phyloP scores from a whole-genome alignment of 2,797 vertebrate genomes.

The Oceanodroma leucorhoa region DNA sequence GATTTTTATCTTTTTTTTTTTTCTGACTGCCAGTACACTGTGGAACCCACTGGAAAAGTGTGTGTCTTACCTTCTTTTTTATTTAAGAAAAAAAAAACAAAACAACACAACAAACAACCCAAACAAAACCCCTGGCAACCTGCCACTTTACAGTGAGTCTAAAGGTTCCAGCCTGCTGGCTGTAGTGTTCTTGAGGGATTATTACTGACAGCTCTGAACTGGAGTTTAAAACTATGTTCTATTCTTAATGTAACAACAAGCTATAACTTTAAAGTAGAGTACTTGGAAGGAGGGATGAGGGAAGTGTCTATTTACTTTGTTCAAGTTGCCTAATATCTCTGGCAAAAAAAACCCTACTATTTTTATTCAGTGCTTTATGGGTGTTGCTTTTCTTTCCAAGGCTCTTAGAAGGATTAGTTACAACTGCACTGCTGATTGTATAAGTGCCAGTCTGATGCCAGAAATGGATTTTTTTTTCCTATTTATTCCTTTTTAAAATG shows the following conservation, averaged over 20 bases:
- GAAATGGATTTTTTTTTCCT: background rate
- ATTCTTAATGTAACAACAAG: background rate
- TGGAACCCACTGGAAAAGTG: background rate
- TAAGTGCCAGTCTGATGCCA: background rate
- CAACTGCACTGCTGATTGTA: background rate
- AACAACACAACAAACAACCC: background rate
- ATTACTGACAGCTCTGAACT: background rate
- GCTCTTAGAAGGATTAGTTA: background rate
- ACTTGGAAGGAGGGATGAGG: background rate
- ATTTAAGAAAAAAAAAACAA: background rate
- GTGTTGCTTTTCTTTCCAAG: background rate
- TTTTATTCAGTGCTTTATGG: background rate
- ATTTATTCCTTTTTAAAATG: background rate
- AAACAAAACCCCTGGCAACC: background rate
- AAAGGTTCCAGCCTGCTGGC: background rate
- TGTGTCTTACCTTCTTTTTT: background rate
- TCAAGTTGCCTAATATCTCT: background rate
- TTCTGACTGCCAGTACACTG: background rate
- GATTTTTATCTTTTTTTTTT: background rate
- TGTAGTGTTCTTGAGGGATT: background rate
- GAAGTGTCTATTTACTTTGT: accelerated
- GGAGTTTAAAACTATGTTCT: background rate
- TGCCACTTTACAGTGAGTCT: background rate
- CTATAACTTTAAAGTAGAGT: background rate
- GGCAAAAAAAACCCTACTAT: background rate